Percentiles rank a stretch among this genome's conserved stretches.
Conservation (phyloP, 2,888 invertebrate genomes). For the Bedellia somnulentella region DNA sequence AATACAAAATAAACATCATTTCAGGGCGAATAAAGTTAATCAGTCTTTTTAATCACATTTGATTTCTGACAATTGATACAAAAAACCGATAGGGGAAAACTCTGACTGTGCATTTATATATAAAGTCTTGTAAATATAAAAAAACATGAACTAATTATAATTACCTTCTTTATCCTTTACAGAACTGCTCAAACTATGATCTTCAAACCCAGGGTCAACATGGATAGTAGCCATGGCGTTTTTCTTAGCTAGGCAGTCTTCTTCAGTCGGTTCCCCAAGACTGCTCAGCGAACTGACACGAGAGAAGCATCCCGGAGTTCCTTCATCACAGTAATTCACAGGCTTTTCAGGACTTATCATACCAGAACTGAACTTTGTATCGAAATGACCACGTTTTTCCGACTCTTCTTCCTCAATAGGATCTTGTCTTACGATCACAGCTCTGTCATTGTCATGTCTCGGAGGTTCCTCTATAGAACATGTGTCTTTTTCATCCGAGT, state of each 20-base stretch:
- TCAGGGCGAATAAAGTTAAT: too few relatives aligned
- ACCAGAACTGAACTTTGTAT: slow-evolving; percentile 66
- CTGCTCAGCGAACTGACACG: slow-evolving; percentile 65
- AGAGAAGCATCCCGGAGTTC: slow-evolving; percentile 81
- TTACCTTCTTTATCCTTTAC: slow-evolving; percentile 50
- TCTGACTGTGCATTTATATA: too few relatives aligned
- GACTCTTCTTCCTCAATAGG: slow-evolving; percentile 19
- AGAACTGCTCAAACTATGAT: slow-evolving; percentile 26
- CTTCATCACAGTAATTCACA: slow-evolving; percentile 84
- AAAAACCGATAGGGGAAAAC: too few relatives aligned
- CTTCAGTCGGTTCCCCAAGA: slow-evolving; percentile 54
- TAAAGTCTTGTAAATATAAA: too few relatives aligned
- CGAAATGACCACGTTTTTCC: slow-evolving; percentile 35
- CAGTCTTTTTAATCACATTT: too few relatives aligned
- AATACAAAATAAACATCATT: too few relatives aligned
- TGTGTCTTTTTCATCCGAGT: slow-evolving; percentile 51
- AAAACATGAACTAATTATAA: slow-evolving; percentile 3
- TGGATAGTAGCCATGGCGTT: slow-evolving; percentile 47
- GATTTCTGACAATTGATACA: too few relatives aligned
- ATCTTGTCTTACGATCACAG: slow-evolving; percentile 28
- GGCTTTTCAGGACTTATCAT: slow-evolving; percentile 78
- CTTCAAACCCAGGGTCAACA: slow-evolving; percentile 29
- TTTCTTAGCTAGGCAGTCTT: slow-evolving; percentile 40
- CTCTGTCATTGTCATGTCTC: slow-evolving; percentile 44
- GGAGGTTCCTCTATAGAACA: slow-evolving; percentile 51